These are phyloP conservation scores for Perdita meconis DNA, from an alignment of 2,888 invertebrate species.

Conservation along the genomic window DNA sequence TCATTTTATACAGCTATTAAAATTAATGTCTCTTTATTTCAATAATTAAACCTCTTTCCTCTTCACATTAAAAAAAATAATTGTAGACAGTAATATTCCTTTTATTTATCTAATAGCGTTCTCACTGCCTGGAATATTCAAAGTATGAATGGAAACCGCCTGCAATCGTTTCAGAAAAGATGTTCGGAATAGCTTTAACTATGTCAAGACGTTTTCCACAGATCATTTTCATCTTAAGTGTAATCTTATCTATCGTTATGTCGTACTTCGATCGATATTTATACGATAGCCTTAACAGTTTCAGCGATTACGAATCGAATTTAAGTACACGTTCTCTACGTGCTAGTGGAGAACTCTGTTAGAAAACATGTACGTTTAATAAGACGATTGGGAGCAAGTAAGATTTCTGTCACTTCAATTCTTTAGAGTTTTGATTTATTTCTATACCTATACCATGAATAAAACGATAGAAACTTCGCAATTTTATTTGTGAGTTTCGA, in stretches of 20 bases:
- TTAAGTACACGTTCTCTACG: slow-evolving; percentile 87
- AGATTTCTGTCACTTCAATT: slow-evolving; percentile 86
- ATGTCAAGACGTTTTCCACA: slow-evolving; percentile 15
- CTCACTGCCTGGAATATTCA: background rate
- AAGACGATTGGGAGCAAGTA: slow-evolving; percentile 86
- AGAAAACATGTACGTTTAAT: slow-evolving; percentile 85
- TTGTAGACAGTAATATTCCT: slow-evolving; percentile 1
- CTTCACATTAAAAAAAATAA: too few species aligned
- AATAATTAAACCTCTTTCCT: too few species aligned
- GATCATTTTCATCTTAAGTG: slow-evolving; percentile 30
- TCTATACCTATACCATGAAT: too few species aligned
- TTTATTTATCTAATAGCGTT: background rate
- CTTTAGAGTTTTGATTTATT: too few species aligned
- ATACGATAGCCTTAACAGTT: slow-evolving; percentile 33
- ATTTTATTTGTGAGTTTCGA: too few species aligned
- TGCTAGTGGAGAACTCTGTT: slow-evolving; percentile 86
- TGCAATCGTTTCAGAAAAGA: background rate
- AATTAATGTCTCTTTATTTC: background rate
- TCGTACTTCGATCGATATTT: slow-evolving; percentile 28
- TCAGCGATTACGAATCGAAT: slow-evolving; percentile 85
- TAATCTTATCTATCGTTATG: slow-evolving; percentile 30
- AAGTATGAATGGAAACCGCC: background rate
- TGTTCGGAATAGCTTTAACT: background rate
- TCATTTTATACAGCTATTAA: too few species aligned
- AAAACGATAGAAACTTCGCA: too few species aligned